Percentiles rank a stretch among this genome's conserved stretches.
These are phyloP conservation scores for Apteryx mantelli DNA, from an alignment of 2,113 vertebrate genomes.

Conservation along the genomic window DNA sequence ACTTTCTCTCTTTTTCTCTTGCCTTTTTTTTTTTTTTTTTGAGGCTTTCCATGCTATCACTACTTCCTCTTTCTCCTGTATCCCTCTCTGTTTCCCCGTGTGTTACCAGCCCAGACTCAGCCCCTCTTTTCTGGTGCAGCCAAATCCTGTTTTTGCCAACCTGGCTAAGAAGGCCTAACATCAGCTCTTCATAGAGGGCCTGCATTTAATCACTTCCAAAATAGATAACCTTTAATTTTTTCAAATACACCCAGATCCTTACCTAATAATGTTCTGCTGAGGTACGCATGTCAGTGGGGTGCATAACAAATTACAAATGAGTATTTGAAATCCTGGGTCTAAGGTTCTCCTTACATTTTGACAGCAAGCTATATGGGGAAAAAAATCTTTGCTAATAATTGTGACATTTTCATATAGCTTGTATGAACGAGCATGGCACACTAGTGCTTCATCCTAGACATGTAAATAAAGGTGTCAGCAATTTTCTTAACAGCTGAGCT, in stretches of 20 bases:
- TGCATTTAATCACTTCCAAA: not conserved
- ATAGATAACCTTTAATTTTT: not conserved
- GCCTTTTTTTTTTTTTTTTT: not conserved
- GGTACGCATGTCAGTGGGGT: not conserved
- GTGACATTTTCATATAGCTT: not conserved
- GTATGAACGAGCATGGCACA: not conserved
- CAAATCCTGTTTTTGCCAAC: not conserved
- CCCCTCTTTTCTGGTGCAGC: not conserved
- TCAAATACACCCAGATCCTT: not conserved
- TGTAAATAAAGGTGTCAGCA: not conserved
- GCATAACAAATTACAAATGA: not conserved
- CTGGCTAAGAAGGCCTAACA: not conserved
- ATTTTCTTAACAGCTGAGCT: not conserved
- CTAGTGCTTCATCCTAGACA: not conserved
- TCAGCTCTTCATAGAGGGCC: not conserved
- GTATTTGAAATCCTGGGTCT: not conserved
- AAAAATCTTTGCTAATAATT: not conserved
- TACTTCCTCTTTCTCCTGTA: not conserved
- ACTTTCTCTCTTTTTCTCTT: fast-evolving
- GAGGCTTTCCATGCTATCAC: not conserved
- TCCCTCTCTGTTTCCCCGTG: not conserved
- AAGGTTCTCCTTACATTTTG: not conserved
- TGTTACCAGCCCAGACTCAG: not conserved
- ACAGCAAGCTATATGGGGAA: not conserved
- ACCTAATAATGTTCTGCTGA: not conserved